phyloP scores from a whole-genome alignment of 2,797 vertebrate genomes.

The Tauraco hartlaubi region DNA sequence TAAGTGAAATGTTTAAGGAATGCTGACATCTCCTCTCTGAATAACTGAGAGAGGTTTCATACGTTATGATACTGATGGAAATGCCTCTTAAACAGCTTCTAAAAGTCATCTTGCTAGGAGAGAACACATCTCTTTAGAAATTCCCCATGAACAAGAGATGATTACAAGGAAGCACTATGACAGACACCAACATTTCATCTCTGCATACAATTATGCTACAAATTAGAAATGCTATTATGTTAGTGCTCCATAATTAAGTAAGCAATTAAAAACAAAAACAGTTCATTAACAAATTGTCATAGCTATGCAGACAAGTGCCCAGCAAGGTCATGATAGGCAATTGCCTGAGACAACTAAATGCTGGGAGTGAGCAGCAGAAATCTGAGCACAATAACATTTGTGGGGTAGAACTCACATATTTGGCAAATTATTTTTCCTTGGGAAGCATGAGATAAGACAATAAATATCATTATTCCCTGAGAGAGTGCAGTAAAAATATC shows the following conservation, averaged over 20 bases:
- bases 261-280: constrained; percentile 88
- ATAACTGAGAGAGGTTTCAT: constrained; percentile 48
- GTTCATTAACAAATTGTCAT: constrained; percentile 86
- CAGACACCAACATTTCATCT: constrained; percentile 85
- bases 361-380: constrained; percentile 38
- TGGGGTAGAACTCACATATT: not conserved
- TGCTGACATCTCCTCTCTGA: not conserved
- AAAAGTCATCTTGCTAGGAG: constrained; percentile 72
- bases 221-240: constrained; percentile 87
- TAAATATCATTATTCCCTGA: constrained; percentile 3
- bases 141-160: constrained; percentile 79
- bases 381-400: not conserved
- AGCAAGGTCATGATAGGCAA: constrained; percentile 79
- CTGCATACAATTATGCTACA: constrained; percentile 83
- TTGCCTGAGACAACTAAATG: constrained; percentile 65
- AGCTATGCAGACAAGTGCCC: constrained; percentile 78
- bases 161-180: constrained; percentile 80
- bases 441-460: not conserved
- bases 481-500: not conserved
- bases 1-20: constrained; percentile 44
- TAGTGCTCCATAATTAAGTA: constrained; percentile 85
- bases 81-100: constrained; percentile 64
- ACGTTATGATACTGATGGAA: constrained; percentile 39
- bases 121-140: constrained; percentile 79
- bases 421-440: constrained; percentile 38